These are phyloP conservation scores for Mythimna vitellina DNA, from an alignment of 2,888 invertebrate genomes.

Conservation along the genomic window DNA sequence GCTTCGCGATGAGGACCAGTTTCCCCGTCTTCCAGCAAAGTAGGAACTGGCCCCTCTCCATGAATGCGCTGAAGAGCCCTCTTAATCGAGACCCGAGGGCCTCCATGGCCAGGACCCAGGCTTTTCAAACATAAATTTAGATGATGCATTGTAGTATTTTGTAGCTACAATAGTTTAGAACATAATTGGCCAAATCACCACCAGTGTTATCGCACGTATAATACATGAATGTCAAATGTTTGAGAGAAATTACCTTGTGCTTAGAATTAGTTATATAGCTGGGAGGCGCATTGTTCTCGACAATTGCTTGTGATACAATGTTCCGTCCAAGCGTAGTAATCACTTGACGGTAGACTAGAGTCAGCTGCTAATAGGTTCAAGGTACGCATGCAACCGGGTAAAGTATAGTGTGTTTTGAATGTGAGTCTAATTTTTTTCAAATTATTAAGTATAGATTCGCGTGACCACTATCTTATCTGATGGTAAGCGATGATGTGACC, in stretches of 20 bases:
- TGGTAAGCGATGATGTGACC: too few species aligned
- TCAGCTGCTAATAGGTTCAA: constrained; percentile 13
- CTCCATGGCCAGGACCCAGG: too few species aligned
- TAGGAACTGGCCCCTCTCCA: too few species aligned
- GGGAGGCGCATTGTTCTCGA: constrained; percentile 37
- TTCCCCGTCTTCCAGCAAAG: too few species aligned
- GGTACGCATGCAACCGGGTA: background rate
- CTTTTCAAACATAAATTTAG: too few species aligned
- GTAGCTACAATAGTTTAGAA: background rate
- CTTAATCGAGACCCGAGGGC: too few species aligned
- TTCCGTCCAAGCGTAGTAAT: constrained; percentile 27
- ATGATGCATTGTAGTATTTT: background rate
- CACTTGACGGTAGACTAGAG: constrained; percentile 36
- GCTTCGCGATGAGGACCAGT: too few species aligned
- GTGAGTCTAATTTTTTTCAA: too few species aligned
- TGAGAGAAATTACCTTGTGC: constrained; percentile 20
- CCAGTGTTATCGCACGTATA: background rate
- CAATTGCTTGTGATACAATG: constrained; percentile 36
- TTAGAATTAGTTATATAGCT: constrained; percentile 23
- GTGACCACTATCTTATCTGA: too few species aligned
- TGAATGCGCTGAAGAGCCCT: too few species aligned
- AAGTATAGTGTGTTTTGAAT: background rate
- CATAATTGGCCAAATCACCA: constrained; percentile 24
- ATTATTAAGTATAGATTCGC: too few species aligned
- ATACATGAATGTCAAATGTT: constrained; percentile 19